Conservation (phyloP, 2,888 invertebrate genomes). For the Venusia cambrica region DNA sequence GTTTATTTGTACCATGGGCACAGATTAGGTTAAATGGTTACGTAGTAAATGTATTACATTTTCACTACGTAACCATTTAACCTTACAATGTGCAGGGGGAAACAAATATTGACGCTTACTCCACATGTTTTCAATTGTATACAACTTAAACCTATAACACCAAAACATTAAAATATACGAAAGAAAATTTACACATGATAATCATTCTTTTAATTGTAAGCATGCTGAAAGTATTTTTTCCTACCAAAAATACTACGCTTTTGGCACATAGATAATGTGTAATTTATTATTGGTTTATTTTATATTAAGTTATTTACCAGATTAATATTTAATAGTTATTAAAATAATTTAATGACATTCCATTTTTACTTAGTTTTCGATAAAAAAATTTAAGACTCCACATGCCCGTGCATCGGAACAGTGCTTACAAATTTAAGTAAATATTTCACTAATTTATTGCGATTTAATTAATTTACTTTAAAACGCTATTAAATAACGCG, state of each 20-base stretch:
- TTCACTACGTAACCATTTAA: too few relatives aligned
- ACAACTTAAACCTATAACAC: too few relatives aligned
- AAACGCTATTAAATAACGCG: constrained; percentile 58
- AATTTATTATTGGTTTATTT: constrained; percentile 17
- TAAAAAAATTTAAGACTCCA: constrained; percentile 22
- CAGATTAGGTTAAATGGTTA: too few relatives aligned
- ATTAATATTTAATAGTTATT: not conserved
- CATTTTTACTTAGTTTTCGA: constrained; percentile 9
- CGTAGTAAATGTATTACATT: too few relatives aligned
- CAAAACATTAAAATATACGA: too few relatives aligned
- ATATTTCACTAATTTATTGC: constrained; percentile 58
- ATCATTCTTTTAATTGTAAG: too few relatives aligned
- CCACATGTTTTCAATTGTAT: too few relatives aligned
- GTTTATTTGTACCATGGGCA: too few relatives aligned
- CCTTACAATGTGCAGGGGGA: too few relatives aligned
- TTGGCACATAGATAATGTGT: constrained; percentile 68
- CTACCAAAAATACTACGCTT: constrained; percentile 54
- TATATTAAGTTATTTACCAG: not conserved
- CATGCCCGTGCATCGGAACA: constrained; percentile 46
- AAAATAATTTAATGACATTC: constrained; percentile 8
- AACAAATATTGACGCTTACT: too few relatives aligned
- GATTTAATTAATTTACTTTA: constrained; percentile 45
- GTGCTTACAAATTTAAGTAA: constrained; percentile 50
- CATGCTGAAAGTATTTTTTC: too few relatives aligned
- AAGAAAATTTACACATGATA: too few relatives aligned